Base-by-base conservation (phyloP, 2,888 invertebrate species). In the Drosophila buzzatii region DNA sequence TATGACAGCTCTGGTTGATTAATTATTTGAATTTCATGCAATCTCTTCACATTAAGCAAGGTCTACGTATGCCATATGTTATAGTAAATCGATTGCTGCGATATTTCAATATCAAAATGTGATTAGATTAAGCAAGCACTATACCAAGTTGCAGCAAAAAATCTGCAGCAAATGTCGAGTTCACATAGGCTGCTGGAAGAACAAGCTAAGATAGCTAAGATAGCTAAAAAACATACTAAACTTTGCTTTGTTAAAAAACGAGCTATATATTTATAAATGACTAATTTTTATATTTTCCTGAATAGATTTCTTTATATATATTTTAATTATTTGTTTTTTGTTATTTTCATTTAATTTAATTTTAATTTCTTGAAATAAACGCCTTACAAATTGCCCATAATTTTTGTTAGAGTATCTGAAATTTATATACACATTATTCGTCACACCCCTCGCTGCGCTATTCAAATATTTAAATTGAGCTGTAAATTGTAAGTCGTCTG, bases 401-500 rank as follows among this genome's bases (percentile, higher is more conserved):
- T 9, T 23, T n/a, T 7, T 2, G 23, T 23, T 62, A 51, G 58
- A 27, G 58, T 56, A 75, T 41, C 12, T 27, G 12, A 16, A 33
- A 18, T 58, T 20, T 35, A 27, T 41, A 64, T 45, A 55, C 31
- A 47, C 61, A 42, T 53, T 12, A 71, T 79, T 65, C 51, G 70
- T 57, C 67, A 67, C 75, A 61, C 75, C 79, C 64, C 79, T 68
- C 51, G 56, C 52, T 41, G 53, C 16, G 27, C 52, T 79, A 35
- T 66, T 89, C 72, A 87, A 89, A 86, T 86, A 86, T 86, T 86
- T 69, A 86, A 89, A 89, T 85, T 76, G 79, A 87, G 79, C 73
- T 76, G 79, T 86, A 87, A 87, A 85, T 77, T 82, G 83, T 88
- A 80, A 88, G 68, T 73, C 85, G 89, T 74, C 77, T 89, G 86